Evolutionary conservation across 2,888 invertebrate species (phyloP), one percentile per base, ranked within the genome.

Genomic region (Drosophila monieri): DNA sequence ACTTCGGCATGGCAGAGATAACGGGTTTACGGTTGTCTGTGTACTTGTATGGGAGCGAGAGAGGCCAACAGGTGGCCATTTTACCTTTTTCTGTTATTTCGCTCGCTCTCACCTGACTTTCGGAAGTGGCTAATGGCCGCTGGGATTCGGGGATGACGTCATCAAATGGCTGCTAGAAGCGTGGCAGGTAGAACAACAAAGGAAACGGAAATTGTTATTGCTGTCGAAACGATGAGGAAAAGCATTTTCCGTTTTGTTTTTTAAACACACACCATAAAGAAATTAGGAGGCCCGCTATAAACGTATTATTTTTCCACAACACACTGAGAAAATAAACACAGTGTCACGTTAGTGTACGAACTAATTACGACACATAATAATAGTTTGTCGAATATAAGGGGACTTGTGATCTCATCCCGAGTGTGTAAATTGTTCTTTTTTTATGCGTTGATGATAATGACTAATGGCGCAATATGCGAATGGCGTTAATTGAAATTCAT

Each of bases 131-230:
- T 39, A 51, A 69, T 60, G 60, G 52, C 44, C 30, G 41, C 32
- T n/a, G 15, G 10, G 21, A 21, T 15, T 14, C 15, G 30, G 14
- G 54, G 51, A 25, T 61, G 64, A 67, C 61, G 39, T 62, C 55
- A 55, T 21, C 55, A 35, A 21, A 14, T 55, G 55, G 35, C 47
- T 35, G 48, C 48, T 21, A 14, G 30, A 35, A 55, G 48, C 55
- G 23, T 55, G 55, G 55, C 55, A 64, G 65, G 85, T 80, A 74
- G 60, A 81, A 81, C 37, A 80, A 80, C 62, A 69, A 57, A 76
- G 86, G 88, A 88, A 88, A 46, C 86, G 86, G 86, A 88, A 85
- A 85, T 86, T 85, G 81, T 76, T 85, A 72, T 76, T 74, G 51
- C 59, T 64, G 46, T 67, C 69, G 58, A 61, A 65, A 72, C 39